Evolutionary conservation across 2,113 vertebrate genomes (phyloP).

Genomic region (Dasyornis broadbenti): DNA sequence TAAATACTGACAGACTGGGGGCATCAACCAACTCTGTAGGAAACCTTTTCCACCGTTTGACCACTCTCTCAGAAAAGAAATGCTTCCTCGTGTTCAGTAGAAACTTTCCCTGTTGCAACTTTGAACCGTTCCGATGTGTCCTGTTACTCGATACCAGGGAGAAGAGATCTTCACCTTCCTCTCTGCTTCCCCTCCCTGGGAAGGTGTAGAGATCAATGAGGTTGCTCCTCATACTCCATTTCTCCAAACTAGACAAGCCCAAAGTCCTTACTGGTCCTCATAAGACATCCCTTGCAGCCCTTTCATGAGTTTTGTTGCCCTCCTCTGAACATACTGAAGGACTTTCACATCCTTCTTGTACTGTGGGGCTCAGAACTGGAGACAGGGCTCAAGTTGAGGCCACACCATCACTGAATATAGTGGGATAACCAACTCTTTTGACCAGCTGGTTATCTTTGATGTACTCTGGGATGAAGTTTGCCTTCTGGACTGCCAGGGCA

Average conservation of each 20-base stretch:
- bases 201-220: not conserved
- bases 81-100: not conserved
- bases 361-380: not conserved
- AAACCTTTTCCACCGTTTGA: not conserved
- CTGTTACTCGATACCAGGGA: not conserved
- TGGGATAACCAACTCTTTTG: not conserved
- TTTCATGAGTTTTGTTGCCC: not conserved
- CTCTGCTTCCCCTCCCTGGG: not conserved
- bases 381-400: not conserved
- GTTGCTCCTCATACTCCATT: not conserved
- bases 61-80: not conserved
- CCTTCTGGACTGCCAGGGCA: not conserved
- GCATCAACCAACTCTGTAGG: not conserved
- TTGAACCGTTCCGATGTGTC: rapidly evolving
- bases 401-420: not conserved
- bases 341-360: not conserved
- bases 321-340: not conserved
- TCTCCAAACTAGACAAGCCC: not conserved
- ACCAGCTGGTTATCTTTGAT: not conserved
- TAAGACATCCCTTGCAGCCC: not conserved
- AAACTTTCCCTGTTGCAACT: not conserved
- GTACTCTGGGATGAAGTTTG: not conserved
- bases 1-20: not conserved
- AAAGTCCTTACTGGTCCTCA: not conserved
- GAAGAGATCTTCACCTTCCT: not conserved